Conservation (phyloP, 2,888 invertebrate species). For the Agrochola lychnidis region DNA sequence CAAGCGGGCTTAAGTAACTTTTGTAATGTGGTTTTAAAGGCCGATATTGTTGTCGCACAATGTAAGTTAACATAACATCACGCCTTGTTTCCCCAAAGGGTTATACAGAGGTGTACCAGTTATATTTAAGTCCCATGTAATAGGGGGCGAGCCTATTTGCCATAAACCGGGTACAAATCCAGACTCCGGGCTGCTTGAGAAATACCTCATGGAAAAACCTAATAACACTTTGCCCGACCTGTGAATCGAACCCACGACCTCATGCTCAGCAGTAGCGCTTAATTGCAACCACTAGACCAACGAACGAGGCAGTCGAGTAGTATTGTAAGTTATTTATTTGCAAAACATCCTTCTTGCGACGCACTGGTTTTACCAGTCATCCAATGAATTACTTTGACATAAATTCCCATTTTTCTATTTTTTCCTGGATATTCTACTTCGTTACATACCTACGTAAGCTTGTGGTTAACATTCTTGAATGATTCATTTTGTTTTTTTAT, state of each 20-base stretch:
- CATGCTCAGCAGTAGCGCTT: background rate
- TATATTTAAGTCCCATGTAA: background rate
- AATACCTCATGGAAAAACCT: background rate
- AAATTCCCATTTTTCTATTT: constrained; percentile 46
- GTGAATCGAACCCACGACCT: background rate
- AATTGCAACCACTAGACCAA: too few relatives aligned
- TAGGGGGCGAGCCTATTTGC: background rate
- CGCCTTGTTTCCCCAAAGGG: too few relatives aligned
- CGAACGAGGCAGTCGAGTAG: too few relatives aligned
- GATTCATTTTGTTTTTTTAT: constrained; percentile 79
- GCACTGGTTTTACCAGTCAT: constrained; percentile 53
- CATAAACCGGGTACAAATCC: background rate
- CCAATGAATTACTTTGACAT: constrained; percentile 27
- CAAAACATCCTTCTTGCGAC: constrained; percentile 25
- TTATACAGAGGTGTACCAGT: background rate
- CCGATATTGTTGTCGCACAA: background rate
- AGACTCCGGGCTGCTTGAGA: background rate
- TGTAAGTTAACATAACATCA: too few relatives aligned
- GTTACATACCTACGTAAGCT: constrained; percentile 4
- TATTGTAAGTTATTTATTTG: constrained; percentile 17
- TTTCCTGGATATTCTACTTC: constrained; percentile 53
- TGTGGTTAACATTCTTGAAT: constrained; percentile 71
- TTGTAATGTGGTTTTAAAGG: too few relatives aligned
- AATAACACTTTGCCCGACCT: background rate
- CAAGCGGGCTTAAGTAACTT: background rate